These are phyloP conservation scores for Callionymus lyra DNA, from an alignment of 2,113 vertebrate species.

Conservation along the genomic window DNA sequence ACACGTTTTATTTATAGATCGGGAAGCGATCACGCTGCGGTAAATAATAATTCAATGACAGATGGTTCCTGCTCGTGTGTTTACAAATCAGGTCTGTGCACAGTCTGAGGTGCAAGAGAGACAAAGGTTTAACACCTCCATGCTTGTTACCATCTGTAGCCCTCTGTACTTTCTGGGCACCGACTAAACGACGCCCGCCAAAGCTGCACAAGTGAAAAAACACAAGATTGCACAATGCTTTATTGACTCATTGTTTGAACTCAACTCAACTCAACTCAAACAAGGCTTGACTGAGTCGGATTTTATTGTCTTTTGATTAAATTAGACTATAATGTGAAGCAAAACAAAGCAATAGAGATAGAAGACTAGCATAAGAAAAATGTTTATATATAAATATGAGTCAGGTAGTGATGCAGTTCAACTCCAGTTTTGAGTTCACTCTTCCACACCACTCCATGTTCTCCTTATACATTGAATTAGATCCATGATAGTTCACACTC, in stretches of 20 bases:
- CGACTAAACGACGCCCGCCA: constrained; percentile 15
- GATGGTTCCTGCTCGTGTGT: constrained; percentile 33
- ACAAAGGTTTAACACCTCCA: constrained; percentile 49
- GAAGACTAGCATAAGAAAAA: too few species aligned
- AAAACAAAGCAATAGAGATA: too few species aligned
- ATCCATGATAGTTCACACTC: too few species aligned
- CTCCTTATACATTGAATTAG: too few species aligned
- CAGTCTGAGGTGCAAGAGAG: constrained; percentile 30
- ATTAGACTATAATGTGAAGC: too few species aligned
- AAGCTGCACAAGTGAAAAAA: constrained; percentile 24
- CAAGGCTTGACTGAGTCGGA: too few species aligned
- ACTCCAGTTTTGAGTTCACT: too few species aligned
- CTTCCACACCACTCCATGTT: too few species aligned
- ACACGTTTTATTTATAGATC: too few species aligned
- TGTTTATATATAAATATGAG: neutral
- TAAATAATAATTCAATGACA: constrained; percentile 18
- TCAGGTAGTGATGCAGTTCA: neutral
- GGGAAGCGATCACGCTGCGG: too few species aligned
- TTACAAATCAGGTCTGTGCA: constrained; percentile 30
- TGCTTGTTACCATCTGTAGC: constrained; percentile 41
- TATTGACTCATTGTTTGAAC: constrained; percentile 37
- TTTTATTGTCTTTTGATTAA: too few species aligned
- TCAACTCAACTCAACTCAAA: constrained; percentile 7
- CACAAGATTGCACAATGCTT: constrained; percentile 24
- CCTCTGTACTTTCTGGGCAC: constrained; percentile 6